Evolutionary conservation across 2,797 vertebrate species (phyloP), one percentile per base, ranked within the genome.

Genomic region (Gallinago solitaria): DNA sequence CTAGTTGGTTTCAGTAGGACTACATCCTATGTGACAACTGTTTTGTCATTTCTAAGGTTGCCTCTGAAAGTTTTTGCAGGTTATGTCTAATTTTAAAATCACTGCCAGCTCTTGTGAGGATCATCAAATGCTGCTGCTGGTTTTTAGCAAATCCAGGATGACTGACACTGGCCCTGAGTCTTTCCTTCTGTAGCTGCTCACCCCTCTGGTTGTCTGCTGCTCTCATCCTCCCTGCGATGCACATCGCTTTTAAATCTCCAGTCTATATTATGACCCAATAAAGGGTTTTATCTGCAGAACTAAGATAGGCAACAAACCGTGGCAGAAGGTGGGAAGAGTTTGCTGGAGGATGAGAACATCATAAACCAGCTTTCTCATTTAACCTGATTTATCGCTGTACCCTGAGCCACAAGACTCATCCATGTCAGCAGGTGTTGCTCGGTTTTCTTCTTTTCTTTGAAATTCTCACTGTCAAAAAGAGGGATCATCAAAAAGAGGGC

Each of bases 201-300:
- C 17, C n/a, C 7, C 50, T 37, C 45, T 65, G 41, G 6, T 61
- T 63, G 15, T 9, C 11, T 48, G 59, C 69, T 87, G 27, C 51
- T 74, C 48, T 87, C 48, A 51, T 33, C 77, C 70, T 91, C 50
- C 45, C 61, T 45, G 37, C 2, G 1, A 17, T 4, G 2, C 71
- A 64, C 3, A 0, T 16, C 24, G 13, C 84, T 87, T 47, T 75
- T 30, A 70, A 64, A 87, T n/a, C 89, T 59, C 73, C 65, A 61
- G 82, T 69, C 82, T 89, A 11, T 75, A 76, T 90, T 80, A 91
- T 78, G 87, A 77, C 81, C 83, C 74, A 83, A 82, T 96, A 90
- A 96, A 93, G 80, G 60, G 48, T 84, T 96, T 93, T 94, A 94
- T 87, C 89, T 93, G 77, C 81, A 95, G 77, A 92, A 90, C 51